A percentile compares a stretch with the other conserved stretches of the same genome.
Evolutionary conservation across 2,888 invertebrate species (phyloP).

Genomic region (Sesamia inferens): DNA sequence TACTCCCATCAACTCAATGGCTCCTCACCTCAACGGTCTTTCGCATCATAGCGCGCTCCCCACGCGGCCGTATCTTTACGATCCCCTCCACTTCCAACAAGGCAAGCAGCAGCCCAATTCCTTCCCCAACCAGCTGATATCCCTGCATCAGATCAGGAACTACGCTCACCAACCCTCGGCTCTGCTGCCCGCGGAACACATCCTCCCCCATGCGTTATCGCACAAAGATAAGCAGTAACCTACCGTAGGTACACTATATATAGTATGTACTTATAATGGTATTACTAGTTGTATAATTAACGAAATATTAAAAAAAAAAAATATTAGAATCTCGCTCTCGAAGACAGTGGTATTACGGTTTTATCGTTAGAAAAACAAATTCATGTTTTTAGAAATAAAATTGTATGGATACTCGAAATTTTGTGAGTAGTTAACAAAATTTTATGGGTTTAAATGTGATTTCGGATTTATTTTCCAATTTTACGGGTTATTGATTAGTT

Average conservation of each 20-base stretch:
- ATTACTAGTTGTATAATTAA: constrained; percentile 88
- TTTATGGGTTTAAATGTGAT: constrained; percentile 84
- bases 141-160: constrained; percentile 98
- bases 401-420: constrained; percentile 86
- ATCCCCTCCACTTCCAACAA: constrained; percentile 97
- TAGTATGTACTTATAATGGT: constrained; percentile 86
- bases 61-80: constrained; percentile 96
- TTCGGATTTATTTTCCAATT: constrained; percentile 67
- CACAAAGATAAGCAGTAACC: constrained; percentile 89
- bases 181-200: constrained; percentile 92
- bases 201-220: constrained; percentile 89
- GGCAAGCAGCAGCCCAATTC: constrained; percentile 91
- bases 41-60: constrained; percentile 92
- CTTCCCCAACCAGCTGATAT: constrained; percentile 98
- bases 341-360: constrained; percentile 86
- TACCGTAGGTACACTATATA: constrained; percentile 80
- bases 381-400: constrained; percentile 84
- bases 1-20: constrained; percentile 97
- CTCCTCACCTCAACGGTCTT: constrained; percentile 93
- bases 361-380: constrained; percentile 83
- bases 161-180: constrained; percentile 97
- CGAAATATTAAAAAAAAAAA: constrained; percentile 81
- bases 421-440: constrained; percentile 82
- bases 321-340: constrained; percentile 88
- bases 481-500: constrained; percentile 64